Evolutionary conservation across 2,797 vertebrate genomes (phyloP).

Genomic region (Acridotheres tristis): DNA sequence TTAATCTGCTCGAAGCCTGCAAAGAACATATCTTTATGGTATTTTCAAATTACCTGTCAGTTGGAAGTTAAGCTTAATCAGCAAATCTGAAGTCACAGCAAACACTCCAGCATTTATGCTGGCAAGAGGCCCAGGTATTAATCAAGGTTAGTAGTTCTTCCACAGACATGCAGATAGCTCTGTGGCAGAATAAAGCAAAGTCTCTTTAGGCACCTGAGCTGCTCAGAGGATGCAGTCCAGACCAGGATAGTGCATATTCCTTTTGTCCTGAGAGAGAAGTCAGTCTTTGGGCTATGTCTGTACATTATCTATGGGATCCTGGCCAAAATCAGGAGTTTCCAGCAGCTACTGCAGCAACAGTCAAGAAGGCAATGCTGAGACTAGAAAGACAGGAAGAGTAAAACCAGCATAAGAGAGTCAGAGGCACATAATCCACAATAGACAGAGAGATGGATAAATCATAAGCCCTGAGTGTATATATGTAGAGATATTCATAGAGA

Average conservation of each 20-base stretch:
- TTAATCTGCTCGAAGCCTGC: constrained; percentile 24
- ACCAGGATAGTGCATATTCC: not conserved
- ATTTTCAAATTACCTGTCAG: constrained; percentile 36
- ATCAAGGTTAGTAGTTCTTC: not conserved
- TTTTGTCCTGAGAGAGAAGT: not conserved
- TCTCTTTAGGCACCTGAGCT: not conserved
- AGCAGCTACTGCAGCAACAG: not conserved
- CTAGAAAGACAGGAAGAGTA: not conserved
- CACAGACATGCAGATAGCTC: not conserved
- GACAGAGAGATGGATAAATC: not conserved
- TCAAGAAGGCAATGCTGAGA: not conserved
- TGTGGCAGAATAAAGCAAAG: not conserved
- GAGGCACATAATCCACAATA: not conserved
- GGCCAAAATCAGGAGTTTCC: not conserved
- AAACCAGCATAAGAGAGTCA: not conserved
- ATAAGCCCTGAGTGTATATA: not conserved
- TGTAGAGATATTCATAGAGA: not conserved
- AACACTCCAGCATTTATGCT: not conserved
- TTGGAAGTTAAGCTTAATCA: constrained; percentile 48
- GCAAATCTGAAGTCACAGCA: constrained; percentile 44
- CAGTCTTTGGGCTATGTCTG: not conserved
- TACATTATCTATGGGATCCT: not conserved
- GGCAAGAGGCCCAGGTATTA: constrained; percentile 29
- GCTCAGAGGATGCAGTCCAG: not conserved
- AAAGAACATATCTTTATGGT: constrained; percentile 3